Percentiles rank a stretch among this genome's conserved stretches.
Conservation (phyloP, 2,113 vertebrate species). For the Zosterops pallidus region DNA sequence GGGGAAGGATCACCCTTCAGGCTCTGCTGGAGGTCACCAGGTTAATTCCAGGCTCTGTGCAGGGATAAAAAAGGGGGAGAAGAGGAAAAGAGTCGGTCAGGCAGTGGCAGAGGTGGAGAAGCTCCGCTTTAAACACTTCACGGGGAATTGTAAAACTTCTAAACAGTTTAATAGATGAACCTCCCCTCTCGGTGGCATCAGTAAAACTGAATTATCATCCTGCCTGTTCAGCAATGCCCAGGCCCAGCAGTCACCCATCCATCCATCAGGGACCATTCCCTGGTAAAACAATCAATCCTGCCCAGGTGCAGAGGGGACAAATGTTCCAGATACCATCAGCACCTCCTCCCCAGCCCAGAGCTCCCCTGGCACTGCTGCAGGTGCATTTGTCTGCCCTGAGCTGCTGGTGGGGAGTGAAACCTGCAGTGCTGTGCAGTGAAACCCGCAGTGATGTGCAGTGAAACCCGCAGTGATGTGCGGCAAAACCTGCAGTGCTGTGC, state of each 20-base stretch:
- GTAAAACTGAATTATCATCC: constrained; percentile 62
- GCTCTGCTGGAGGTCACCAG: background rate
- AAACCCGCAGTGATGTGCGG: too few relatives aligned
- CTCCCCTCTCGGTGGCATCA: constrained; percentile 43
- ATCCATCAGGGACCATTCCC: constrained; percentile 60
- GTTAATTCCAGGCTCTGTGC: background rate
- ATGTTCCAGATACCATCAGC: constrained; percentile 40
- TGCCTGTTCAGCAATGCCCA: constrained; percentile 35
- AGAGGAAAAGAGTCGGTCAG: background rate
- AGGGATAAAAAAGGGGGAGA: background rate
- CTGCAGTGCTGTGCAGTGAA: background rate
- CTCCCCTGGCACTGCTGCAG: background rate
- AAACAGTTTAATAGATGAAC: constrained; percentile 58
- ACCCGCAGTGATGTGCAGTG: too few relatives aligned
- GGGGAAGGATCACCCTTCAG: background rate
- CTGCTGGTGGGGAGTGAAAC: background rate
- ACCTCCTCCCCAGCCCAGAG: constrained; percentile 33
- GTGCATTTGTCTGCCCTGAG: constrained; percentile 53
- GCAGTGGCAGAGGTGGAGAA: constrained; percentile 18
- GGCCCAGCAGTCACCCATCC: background rate
- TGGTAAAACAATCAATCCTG: constrained; percentile 47
- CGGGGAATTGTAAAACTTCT: constrained; percentile 52
- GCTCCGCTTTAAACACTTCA: constrained; percentile 49
- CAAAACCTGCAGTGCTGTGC: too few relatives aligned
- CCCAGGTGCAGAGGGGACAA: constrained; percentile 31